Evolutionary conservation across 2,113 vertebrate species (phyloP).

Genomic region (human): DNA sequence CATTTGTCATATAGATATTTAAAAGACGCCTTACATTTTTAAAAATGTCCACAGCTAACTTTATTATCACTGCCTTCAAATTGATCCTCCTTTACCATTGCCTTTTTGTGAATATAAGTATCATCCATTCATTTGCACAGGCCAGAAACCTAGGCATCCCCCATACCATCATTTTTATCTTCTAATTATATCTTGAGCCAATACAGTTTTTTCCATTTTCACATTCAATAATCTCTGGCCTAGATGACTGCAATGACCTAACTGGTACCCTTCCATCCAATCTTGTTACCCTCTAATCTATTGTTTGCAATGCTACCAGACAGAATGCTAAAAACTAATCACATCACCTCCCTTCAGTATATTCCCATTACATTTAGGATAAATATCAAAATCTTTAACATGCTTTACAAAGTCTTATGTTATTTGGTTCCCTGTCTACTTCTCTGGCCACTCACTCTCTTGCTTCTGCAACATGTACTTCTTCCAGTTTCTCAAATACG

Average conservation of each 20-base stretch:
- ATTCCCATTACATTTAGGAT: neutral
- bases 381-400: neutral
- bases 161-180: neutral
- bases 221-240: neutral
- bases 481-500: neutral
- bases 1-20: neutral
- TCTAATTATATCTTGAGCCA: neutral
- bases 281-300: neutral
- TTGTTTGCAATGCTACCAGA: neutral
- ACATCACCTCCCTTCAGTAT: neutral
- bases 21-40: neutral
- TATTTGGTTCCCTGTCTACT: neutral
- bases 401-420: neutral
- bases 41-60: neutral
- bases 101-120: neutral
- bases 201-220: neutral
- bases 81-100: neutral
- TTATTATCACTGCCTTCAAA: slow-evolving; percentile 2
- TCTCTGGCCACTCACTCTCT: neutral
- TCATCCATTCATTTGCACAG: neutral
- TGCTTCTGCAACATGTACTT: neutral
- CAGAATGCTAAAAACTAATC: neutral
- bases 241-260: neutral
- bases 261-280: neutral
- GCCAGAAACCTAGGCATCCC: neutral